Base-by-base conservation (phyloP, 2,888 invertebrate species). In the Nephrocerus scutellatus region DNA sequence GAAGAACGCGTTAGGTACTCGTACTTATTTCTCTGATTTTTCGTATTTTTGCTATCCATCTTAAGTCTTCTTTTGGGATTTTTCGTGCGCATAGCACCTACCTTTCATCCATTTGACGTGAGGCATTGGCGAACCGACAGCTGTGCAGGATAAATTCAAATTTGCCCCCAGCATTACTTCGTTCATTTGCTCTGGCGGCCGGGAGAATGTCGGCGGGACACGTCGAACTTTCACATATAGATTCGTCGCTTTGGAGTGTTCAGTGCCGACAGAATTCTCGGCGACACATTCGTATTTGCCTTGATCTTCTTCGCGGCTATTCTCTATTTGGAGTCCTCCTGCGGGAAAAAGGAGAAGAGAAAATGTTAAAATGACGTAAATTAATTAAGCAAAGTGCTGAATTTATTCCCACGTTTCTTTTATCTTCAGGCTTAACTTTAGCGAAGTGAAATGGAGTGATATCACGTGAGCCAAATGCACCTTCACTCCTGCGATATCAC, bases 81-180 rank as follows among this genome's bases (percentile, higher is more conserved):
- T 22, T 22, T 8, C 23, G 23, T 22, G 23, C 23, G 23, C 23
- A 9, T 22, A 8, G 23, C n/a, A 12, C 31, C 47, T 55, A 75
- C 79, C 88, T 72, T 86, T 85, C 52, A 84, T 79, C 90, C 90
- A 90, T 70, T 90, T 92, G 37, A 98, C 95, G 55, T 81, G 84
- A 2, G 97, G 98, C 95, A 97, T 95, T 6, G 97, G 97, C 0
- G 96, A 91, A 14, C 98, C 97, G 20, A 91, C 88, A 8, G 97
- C 97, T 38, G 95, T 92, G 68, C 98, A 98, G 40, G 92, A 92
- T 50, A 98, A 73, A 66, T 91, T 96, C 52, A 96, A 74, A 61
- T 84, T 84, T 1, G 86, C 84, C 10, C 93, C 93, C 33, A 93
- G 75, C 79, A 88, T 89, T 36, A 97, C 93, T 63, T 93, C 91